phyloP scores from a whole-genome alignment of 2,888 invertebrate species.

The Trachelus tabidus region DNA sequence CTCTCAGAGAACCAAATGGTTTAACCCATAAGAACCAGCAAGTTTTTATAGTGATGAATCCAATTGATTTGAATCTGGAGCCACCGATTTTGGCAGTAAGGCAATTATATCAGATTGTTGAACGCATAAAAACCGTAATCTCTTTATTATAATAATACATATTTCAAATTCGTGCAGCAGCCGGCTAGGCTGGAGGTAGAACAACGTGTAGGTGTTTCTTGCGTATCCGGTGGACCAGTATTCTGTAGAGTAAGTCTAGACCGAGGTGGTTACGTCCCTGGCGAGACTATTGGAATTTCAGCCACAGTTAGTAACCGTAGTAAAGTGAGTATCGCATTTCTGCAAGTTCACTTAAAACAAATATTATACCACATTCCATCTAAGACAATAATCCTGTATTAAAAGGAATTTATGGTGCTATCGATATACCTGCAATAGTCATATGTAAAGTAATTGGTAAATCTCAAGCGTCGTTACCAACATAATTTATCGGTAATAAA shows the following conservation, averaged over 20 bases:
- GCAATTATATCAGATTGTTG: constrained; percentile 38
- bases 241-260: constrained; percentile 87
- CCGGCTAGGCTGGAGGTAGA: constrained; percentile 92
- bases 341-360: neutral
- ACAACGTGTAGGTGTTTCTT: constrained; percentile 88
- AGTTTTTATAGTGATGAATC: constrained; percentile 97
- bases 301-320: constrained; percentile 89
- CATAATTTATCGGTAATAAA: neutral
- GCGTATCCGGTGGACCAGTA: constrained; percentile 89
- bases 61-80: constrained; percentile 91
- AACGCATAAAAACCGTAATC: constrained; percentile 8
- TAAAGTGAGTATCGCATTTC: constrained; percentile 68
- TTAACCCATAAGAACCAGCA: constrained; percentile 95
- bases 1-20: constrained; percentile 87
- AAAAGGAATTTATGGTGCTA: neutral
- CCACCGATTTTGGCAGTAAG: constrained; percentile 88
- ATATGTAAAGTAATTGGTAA: neutral
- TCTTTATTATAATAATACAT: neutral
- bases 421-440: neutral
- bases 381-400: neutral
- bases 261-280: constrained; percentile 94
- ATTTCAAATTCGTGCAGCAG: constrained; percentile 70
- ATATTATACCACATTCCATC: neutral
- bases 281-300: constrained; percentile 89
- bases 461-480: neutral